Evolutionary conservation across 2,888 invertebrate genomes (phyloP).

Genomic region (Caenorhabditis sp.): DNA sequence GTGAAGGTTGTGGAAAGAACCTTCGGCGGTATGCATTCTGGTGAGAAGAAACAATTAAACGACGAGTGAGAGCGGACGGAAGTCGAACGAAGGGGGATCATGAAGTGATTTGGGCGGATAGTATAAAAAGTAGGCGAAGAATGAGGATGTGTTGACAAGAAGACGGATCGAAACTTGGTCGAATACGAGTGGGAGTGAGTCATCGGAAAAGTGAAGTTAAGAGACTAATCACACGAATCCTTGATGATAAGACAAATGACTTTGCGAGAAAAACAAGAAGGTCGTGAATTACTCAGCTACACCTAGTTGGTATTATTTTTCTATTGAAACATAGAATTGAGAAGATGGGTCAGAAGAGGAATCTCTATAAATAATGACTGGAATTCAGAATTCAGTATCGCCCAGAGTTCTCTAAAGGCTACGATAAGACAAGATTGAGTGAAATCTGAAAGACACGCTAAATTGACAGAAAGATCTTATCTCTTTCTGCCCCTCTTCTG

Average conservation of each 20-base stretch:
- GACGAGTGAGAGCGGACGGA: slow-evolving; percentile 13
- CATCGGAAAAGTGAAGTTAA: neutral
- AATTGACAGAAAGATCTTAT: too few relatives aligned
- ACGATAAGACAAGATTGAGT: too few relatives aligned
- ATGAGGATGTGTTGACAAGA: slow-evolving; percentile 6
- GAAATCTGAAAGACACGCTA: too few relatives aligned
- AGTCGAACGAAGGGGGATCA: slow-evolving; percentile 28
- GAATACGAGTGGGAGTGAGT: slow-evolving; percentile 1
- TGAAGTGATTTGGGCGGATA: slow-evolving; percentile 16
- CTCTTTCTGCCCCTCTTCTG: too few relatives aligned
- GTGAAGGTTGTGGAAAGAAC: neutral
- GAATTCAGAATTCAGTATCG: too few relatives aligned
- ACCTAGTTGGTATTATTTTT: too few relatives aligned
- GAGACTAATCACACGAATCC: neutral
- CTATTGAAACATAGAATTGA: too few relatives aligned
- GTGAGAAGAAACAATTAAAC: slow-evolving; percentile 35
- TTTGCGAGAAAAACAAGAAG: too few relatives aligned
- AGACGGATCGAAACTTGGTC: slow-evolving; percentile 2
- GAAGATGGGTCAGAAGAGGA: too few relatives aligned
- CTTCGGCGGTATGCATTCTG: slow-evolving; percentile 2
- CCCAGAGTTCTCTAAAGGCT: too few relatives aligned
- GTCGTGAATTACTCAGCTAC: too few relatives aligned
- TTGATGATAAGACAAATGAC: slow-evolving; percentile 4
- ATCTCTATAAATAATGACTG: too few relatives aligned
- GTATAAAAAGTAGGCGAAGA: slow-evolving; percentile 8